These are phyloP conservation scores for Coturnix japonica DNA, from an alignment of 2,113 vertebrate species.

Conservation along the genomic window DNA sequence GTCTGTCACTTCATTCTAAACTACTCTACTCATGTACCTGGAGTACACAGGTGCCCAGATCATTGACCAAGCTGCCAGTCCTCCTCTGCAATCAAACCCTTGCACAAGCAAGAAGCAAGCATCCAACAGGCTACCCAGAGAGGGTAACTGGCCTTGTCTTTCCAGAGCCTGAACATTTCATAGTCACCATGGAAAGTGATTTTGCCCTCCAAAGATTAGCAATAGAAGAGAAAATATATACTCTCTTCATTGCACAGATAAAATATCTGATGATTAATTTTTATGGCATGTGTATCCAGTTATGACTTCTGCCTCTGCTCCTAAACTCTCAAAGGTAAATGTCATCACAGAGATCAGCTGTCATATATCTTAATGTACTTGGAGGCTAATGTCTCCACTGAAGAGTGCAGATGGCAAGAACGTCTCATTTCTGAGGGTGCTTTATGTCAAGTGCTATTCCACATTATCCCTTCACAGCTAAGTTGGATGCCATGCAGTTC, in stretches of 20 bases:
- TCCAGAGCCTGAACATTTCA: not conserved
- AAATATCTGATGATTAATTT: not conserved
- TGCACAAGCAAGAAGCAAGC: not conserved
- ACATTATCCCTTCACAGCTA: not conserved
- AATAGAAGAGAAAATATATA: not conserved
- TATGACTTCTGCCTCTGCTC: not conserved
- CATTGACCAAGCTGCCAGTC: rapidly evolving
- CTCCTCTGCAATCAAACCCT: not conserved
- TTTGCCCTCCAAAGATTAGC: not conserved
- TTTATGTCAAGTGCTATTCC: not conserved
- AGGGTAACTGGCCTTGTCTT: not conserved
- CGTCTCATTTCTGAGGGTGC: not conserved
- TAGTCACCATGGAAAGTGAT: not conserved
- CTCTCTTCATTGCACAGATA: not conserved
- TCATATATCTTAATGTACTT: not conserved
- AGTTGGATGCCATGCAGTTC: not conserved
- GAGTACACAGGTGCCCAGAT: not conserved
- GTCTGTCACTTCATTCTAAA: not conserved
- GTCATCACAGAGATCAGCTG: not conserved
- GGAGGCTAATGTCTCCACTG: not conserved
- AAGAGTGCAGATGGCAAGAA: not conserved
- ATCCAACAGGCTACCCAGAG: not conserved
- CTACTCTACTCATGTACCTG: not conserved
- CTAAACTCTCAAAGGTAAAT: not conserved
- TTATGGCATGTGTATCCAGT: not conserved